Percentiles rank a stretch among this genome's conserved stretches.
Evolutionary conservation across 2,113 vertebrate genomes (phyloP).

Genomic region (Anas platyrhynchos): DNA sequence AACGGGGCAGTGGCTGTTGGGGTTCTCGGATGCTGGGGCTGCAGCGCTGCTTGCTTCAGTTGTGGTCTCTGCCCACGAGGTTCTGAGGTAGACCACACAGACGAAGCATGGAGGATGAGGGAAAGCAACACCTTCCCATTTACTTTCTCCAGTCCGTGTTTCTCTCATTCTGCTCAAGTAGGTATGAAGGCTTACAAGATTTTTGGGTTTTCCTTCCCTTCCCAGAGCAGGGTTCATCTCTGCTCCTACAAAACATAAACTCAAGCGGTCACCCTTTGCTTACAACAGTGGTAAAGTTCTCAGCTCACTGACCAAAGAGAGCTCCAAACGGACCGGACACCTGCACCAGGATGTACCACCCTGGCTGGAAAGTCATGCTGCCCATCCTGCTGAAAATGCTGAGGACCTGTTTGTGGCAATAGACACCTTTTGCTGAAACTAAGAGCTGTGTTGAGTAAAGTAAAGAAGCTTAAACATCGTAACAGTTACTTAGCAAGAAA

Average conservation of each 20-base stretch:
- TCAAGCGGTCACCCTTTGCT: background rate
- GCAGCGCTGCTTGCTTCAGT: too few relatives aligned
- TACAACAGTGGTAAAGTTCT: background rate
- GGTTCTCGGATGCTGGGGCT: background rate
- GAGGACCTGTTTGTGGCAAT: background rate
- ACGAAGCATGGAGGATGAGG: background rate
- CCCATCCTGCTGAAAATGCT: background rate
- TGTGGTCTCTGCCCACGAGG: too few relatives aligned
- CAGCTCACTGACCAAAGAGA: background rate
- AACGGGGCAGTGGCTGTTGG: rapidly evolving
- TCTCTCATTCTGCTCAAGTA: background rate
- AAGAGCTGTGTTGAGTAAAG: background rate
- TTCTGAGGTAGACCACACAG: too few relatives aligned
- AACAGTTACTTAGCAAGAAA: background rate
- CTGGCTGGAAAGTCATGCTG: too few relatives aligned
- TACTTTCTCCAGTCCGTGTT: rapidly evolving
- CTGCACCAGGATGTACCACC: background rate
- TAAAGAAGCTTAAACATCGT: background rate
- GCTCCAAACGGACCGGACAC: background rate
- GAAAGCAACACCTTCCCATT: rapidly evolving
- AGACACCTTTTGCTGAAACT: background rate
- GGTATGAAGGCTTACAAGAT: background rate
- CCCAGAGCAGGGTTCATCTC: background rate
- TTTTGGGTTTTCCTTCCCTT: background rate
- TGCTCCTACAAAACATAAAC: background rate